These are phyloP conservation scores for Catharus ustulatus DNA, from an alignment of 2,797 vertebrate species.

Conservation along the genomic window DNA sequence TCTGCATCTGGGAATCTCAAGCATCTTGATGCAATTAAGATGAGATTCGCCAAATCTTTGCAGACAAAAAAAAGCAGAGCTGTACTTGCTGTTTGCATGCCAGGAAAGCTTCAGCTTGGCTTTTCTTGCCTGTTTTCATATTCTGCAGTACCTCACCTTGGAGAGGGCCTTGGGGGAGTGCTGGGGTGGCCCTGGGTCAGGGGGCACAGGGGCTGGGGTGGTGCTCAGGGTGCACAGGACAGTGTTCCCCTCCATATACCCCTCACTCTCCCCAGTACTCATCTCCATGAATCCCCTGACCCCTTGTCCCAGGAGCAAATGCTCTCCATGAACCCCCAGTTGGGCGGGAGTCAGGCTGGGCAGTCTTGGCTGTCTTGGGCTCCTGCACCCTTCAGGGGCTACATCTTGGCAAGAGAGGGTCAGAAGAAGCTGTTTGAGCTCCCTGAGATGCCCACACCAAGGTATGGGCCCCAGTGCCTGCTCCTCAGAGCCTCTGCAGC, in stretches of 20 bases:
- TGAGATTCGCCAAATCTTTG: not conserved
- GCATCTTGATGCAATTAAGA: not conserved
- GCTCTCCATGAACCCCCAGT: not conserved
- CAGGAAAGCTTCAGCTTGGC: not conserved
- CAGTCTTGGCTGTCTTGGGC: not conserved
- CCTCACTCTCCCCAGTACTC: not conserved
- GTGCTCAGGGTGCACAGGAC: not conserved
- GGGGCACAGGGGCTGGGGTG: not conserved
- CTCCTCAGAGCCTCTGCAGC: not conserved
- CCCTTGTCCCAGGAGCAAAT: not conserved
- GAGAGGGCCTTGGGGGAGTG: not conserved
- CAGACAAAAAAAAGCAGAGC: not conserved
- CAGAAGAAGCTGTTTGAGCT: not conserved
- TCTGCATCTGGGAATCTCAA: not conserved
- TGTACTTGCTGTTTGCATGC: not conserved
- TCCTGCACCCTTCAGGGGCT: not conserved
- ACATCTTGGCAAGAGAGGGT: not conserved
- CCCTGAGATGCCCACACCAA: not conserved
- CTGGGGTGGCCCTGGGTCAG: not conserved
- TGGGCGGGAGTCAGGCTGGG: not conserved
- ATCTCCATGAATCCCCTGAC: not conserved
- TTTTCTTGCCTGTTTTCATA: not conserved
- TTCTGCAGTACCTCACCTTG: not conserved
- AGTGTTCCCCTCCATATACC: not conserved
- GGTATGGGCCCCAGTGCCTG: fast-evolving